Evolutionary conservation across 2,888 invertebrate species (phyloP).

Genomic region (Dioctria linearis): DNA sequence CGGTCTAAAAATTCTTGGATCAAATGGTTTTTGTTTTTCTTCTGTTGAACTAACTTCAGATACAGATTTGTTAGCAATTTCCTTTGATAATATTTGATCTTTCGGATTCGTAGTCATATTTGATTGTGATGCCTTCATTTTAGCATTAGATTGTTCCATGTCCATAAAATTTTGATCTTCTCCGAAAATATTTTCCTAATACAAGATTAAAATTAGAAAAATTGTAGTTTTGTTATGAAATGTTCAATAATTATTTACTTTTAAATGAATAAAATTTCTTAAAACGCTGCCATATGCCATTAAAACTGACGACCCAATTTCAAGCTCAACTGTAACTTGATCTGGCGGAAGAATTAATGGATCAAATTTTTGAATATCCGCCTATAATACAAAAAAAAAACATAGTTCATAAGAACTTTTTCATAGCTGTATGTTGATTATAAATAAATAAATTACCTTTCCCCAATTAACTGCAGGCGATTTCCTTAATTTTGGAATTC

Average conservation of each 20-base stretch:
- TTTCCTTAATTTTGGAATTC: constrained; percentile 86
- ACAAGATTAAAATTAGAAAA: not conserved
- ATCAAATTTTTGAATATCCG: constrained; percentile 86
- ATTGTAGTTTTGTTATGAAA: not conserved
- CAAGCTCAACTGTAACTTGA: constrained; percentile 91
- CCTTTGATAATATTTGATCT: constrained; percentile 63
- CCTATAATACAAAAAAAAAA: constrained; percentile 64
- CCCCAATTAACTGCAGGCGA: constrained; percentile 80
- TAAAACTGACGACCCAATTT: constrained; percentile 94
- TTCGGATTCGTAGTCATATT: constrained; percentile 71
- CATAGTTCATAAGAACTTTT: not conserved
- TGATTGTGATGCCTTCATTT: constrained; percentile 70
- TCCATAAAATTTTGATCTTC: constrained; percentile 96
- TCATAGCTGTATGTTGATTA: constrained; percentile 32
- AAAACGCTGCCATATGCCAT: constrained; percentile 93
- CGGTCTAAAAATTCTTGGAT: constrained; percentile 90
- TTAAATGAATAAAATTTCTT: constrained; percentile 88
- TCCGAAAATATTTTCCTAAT: constrained; percentile 95
- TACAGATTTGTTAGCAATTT: constrained; percentile 69
- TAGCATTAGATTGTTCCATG: constrained; percentile 80
- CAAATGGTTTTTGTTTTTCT: constrained; percentile 82
- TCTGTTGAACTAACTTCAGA: constrained; percentile 70
- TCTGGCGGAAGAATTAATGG: constrained; percentile 89
- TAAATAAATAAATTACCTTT: constrained; percentile 64
- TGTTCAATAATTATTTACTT: constrained; percentile 70